phyloP scores from a whole-genome alignment of 2,888 invertebrate species.

The Oconnorella tubifera region DNA sequence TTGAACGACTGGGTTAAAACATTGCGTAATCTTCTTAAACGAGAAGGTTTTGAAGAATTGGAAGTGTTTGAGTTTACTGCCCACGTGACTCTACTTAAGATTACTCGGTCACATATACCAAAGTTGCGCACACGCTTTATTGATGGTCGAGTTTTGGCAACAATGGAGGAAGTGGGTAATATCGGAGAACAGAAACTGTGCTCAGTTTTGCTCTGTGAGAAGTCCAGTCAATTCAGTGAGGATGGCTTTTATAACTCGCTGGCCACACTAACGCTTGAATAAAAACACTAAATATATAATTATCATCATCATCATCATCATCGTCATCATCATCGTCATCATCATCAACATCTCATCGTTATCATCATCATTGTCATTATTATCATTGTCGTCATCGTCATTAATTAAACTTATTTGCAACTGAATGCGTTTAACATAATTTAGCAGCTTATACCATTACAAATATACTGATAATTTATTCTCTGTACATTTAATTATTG shows the following conservation, averaged over 20 bases:
- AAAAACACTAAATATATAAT: too few relatives aligned
- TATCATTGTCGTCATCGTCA: too few relatives aligned
- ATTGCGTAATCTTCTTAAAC: background rate
- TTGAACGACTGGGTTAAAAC: background rate
- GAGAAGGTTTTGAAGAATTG: conserved; percentile 2
- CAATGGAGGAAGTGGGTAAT: background rate
- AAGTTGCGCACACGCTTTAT: background rate
- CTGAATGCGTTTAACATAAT: too few relatives aligned
- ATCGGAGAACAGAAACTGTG: background rate
- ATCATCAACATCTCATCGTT: too few relatives aligned
- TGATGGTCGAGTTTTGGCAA: background rate
- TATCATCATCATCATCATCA: too few relatives aligned
- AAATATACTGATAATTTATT: too few relatives aligned
- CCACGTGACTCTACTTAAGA: conserved; percentile 2
- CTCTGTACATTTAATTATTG: too few relatives aligned
- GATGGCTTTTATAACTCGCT: background rate
- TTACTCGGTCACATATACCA: background rate
- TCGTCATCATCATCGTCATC: too few relatives aligned
- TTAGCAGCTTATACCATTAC: too few relatives aligned
- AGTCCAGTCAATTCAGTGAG: background rate
- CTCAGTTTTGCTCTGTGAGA: background rate
- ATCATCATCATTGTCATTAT: too few relatives aligned
- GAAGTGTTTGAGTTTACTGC: conserved; percentile 3
- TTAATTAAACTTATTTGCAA: too few relatives aligned
- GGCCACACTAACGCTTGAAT: background rate